Evolutionary conservation across 2,113 vertebrate genomes (phyloP).

Genomic region (Microtus richardsoni): DNA sequence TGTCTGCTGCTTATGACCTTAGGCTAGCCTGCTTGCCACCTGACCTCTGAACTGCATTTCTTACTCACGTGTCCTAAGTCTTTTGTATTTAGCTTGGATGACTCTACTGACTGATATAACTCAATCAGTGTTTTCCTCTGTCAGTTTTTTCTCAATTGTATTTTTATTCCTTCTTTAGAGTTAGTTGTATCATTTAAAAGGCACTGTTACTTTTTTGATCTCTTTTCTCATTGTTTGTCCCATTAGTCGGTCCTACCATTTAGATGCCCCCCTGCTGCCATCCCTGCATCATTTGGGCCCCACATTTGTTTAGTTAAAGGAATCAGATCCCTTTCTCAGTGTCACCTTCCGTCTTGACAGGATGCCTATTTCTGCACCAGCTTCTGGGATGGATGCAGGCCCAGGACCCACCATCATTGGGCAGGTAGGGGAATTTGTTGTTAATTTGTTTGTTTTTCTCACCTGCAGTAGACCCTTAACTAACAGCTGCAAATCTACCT

Average conservation of each 20-base stretch:
- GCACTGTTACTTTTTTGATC: neutral
- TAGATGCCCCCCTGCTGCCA: neutral
- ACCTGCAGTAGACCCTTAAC: neutral
- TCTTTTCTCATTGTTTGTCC: neutral
- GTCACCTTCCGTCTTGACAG: neutral
- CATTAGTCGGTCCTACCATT: neutral
- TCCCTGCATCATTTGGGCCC: neutral
- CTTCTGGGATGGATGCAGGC: neutral
- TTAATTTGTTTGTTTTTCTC: neutral
- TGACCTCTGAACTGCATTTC: neutral
- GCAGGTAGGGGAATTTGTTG: constrained; percentile 33
- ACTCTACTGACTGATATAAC: neutral
- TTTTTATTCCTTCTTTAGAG: neutral
- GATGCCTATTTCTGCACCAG: neutral
- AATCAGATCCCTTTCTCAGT: neutral
- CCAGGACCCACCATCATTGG: fast-evolving
- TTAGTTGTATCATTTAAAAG: neutral
- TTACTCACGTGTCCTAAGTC: neutral
- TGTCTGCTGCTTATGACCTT: neutral
- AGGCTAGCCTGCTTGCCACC: neutral
- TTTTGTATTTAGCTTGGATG: neutral
- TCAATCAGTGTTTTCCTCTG: neutral
- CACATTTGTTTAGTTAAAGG: neutral
- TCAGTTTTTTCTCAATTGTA: neutral
- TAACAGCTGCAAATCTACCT: neutral